These are phyloP conservation scores for Chrysaora quinquecirrha DNA, from an alignment of 30 jellyfish, hydroid and myxozoan genomes.

Conservation along the genomic window DNA sequence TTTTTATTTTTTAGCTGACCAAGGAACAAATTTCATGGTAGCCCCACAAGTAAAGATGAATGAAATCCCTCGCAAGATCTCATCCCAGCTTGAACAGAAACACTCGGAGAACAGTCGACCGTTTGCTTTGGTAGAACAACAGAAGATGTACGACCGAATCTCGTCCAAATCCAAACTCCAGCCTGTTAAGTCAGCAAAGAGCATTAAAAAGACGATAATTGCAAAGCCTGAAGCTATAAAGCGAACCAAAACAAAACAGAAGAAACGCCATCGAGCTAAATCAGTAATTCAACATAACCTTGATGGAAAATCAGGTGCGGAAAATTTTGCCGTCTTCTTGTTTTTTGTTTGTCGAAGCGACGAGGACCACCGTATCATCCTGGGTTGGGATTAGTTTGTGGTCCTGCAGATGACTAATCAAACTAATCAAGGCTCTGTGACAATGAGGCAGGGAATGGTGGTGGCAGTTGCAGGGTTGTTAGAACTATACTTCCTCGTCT, in stretches of 20 bases:
- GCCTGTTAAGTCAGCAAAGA: neutral
- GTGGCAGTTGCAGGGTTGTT: too few species aligned
- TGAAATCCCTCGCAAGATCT: conserved; percentile 17
- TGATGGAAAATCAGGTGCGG: conserved; percentile 81
- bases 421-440: too few species aligned
- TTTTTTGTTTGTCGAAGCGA: too few species aligned
- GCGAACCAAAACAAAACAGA: conserved; percentile 26
- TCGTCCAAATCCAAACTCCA: conserved; percentile 22
- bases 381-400: too few species aligned
- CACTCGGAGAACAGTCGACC: neutral
- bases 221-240: conserved; percentile 42
- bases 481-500: too few species aligned
- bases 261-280: neutral
- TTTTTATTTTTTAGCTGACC: too few species aligned
- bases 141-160: neutral
- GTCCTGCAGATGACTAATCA: too few species aligned
- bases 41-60: conserved; percentile 19
- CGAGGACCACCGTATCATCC: too few species aligned
- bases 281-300: conserved; percentile 56
- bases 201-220: conserved; percentile 28
- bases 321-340: too few species aligned
- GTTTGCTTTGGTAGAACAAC: neutral
- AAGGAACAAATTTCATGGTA: conserved; percentile 59
- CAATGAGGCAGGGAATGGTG: too few species aligned
- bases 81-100: conserved; percentile 18